phyloP scores from a whole-genome alignment of 2,888 invertebrate genomes.

The Drosophila macrospina region DNA sequence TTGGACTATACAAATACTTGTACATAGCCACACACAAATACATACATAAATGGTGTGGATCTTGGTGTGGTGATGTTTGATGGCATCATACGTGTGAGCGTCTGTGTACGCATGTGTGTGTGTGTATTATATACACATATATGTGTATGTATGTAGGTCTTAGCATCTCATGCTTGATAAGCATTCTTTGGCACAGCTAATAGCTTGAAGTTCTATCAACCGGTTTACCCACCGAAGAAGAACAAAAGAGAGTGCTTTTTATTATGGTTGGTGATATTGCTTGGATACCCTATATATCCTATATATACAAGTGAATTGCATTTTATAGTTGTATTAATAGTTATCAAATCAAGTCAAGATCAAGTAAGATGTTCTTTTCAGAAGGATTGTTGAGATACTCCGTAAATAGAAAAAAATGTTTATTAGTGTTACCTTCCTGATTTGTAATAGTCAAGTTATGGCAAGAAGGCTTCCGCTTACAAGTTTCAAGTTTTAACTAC shows the following conservation, averaged over 20 bases:
- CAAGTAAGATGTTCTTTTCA: not conserved
- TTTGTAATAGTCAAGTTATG: no score
- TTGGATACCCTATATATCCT: constrained; percentile 12
- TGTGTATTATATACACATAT: constrained; percentile 26
- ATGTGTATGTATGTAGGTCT: constrained; percentile 27
- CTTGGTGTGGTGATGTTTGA: constrained; percentile 49
- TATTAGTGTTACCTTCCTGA: no score
- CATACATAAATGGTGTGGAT: constrained; percentile 21
- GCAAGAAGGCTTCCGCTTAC: no score
- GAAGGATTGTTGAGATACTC: no score
- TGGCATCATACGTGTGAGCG: constrained; percentile 31
- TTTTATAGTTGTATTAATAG: not conserved
- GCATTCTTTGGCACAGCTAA: constrained; percentile 62
- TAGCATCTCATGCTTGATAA: constrained; percentile 69
- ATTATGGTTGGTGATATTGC: not conserved
- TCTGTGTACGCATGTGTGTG: constrained; percentile 7
- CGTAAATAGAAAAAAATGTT: no score
- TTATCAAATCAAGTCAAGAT: not conserved
- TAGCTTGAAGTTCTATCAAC: constrained; percentile 67
- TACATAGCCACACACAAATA: not conserved
- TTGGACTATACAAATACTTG: constrained; percentile 14
- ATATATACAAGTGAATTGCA: not conserved
- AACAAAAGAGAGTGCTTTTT: constrained; percentile 11
- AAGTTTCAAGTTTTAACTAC: no score
- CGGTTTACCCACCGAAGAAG: constrained; percentile 57